Evolutionary conservation across 2,797 vertebrate genomes (phyloP), one percentile per base, ranked within the genome.

Genomic region (Spondyliosoma cantharus): DNA sequence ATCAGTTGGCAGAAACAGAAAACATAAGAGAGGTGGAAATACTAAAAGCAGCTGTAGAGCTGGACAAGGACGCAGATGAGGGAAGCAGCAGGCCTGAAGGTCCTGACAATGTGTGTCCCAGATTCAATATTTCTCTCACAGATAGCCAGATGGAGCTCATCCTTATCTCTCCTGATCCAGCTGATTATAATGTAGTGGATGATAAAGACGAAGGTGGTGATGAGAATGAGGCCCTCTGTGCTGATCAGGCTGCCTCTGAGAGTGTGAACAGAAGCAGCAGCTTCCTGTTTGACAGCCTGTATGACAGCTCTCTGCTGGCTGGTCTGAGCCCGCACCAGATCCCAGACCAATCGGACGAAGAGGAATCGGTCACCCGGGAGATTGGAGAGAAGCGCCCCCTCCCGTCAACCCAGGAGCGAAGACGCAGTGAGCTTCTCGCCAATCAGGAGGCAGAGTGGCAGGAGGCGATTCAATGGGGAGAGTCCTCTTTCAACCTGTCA

Each of bases 221-320:
- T 52, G 48, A 64, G 15, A 62, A 83, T 9, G 78, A 83, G 12
- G 67, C 37, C 17, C 22, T 49, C 0, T 9, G 59, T 45, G 69
- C 43, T 20, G 54, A 87, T 78, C 77, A 72, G 12, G 75, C 54
- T 14, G 45, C 76, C 9, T 75, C 73, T n/a, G 89, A 92, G 52
- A 96, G 95, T 83, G 89, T 96, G 20, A 96, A 99, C 90, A 91
- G 95, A 84, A 99, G 97, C 84, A 95, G 96, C 67, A 96, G 94
- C 90, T 97, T 98, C 86, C 90, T 99, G 20, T 99, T 99, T 74
- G 97, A 98, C 83, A 97, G 97, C 91, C 95, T 98, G 71, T 94
- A 91, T 79, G 95, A 96, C 75, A 93, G 92, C 80, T 93, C 94
- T 76, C 82, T 95, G 29, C 86, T 93, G 80, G 93, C 92, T 45